Base-by-base conservation (phyloP, 2,888 invertebrate species). In the Amiota minor region DNA sequence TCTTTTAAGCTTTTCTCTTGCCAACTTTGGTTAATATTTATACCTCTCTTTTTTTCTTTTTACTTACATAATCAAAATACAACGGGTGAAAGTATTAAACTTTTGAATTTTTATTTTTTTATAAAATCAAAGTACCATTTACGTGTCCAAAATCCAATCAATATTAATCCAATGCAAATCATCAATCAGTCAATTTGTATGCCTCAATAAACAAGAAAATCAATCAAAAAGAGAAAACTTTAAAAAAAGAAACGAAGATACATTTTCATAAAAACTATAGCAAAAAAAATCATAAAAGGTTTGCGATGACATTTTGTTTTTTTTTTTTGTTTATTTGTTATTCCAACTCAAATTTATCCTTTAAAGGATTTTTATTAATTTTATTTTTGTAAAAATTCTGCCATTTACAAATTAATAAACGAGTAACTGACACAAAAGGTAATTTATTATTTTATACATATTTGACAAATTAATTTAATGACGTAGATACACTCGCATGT, bases 391-490 rank as follows among this genome's bases (percentile, higher is more conserved):
- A 20, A 59, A 59, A 67, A 68, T 14, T 50, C 80, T 83, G 83
- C 85, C 86, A 82, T 84, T 86, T 83, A 85, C 83, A 85, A 83
- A 83, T 83, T 86, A 83, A 83, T 83, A 86, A 83, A 86, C 83
- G 86, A 83, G 85, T 83, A 85, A 86, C 83, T 83, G 83, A 83
- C 83, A 83, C 35, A 83, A 83, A 83, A 86, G 85, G 86, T 86
- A 87, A 87, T 84, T 84, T 87, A 87, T 84, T 86, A 84, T 86
- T 87, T 87, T 85, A 79, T 81, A 83, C 83, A 86, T 83, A 81
- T 87, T 87, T 88, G 88, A 88, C 86, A 88, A 88, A 87, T 87
- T 87, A 86, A 87, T 86, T 86, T 86, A 87, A 87, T 88, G 86
- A 86, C 85, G 80, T 78, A 61, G 75, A 73, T 74, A 18, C 70